Conservation (phyloP, 2,797 vertebrate species). For the Oreortyx pictus region DNA sequence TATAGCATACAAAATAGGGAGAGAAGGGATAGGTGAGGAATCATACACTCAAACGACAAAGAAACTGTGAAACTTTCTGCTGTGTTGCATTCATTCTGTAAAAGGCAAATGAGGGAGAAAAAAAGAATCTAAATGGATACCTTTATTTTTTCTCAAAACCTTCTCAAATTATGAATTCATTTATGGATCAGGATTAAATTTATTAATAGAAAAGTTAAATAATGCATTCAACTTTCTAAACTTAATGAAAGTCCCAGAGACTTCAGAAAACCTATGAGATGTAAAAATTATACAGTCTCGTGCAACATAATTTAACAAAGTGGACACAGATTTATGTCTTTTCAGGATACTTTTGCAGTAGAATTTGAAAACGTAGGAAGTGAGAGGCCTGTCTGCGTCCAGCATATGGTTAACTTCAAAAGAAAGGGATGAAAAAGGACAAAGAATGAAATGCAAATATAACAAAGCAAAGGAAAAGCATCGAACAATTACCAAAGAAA, state of each 20-base stretch:
- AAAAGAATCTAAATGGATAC: neutral
- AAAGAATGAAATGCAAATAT: accelerated
- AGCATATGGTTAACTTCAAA: too few species aligned
- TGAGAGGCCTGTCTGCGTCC: neutral
- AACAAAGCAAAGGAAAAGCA: neutral
- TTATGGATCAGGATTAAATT: neutral
- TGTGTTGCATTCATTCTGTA: neutral
- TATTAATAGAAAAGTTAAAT: neutral
- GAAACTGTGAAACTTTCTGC: neutral
- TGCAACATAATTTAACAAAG: neutral
- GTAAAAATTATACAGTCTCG: neutral
- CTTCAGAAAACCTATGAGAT: neutral
- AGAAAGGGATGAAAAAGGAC: accelerated
- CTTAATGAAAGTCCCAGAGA: neutral
- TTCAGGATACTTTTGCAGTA: neutral
- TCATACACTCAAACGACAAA: accelerated
- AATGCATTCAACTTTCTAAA: neutral
- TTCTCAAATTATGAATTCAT: neutral
- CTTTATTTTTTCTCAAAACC: neutral
- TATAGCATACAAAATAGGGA: neutral
- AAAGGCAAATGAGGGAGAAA: accelerated
- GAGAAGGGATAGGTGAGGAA: neutral
- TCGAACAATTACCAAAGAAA: neutral
- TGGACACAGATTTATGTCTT: neutral
- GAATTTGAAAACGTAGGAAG: neutral